These are phyloP conservation scores for Porites rus DNA, from an alignment of 92 coral and sea anemone species.

Conservation along the genomic window DNA sequence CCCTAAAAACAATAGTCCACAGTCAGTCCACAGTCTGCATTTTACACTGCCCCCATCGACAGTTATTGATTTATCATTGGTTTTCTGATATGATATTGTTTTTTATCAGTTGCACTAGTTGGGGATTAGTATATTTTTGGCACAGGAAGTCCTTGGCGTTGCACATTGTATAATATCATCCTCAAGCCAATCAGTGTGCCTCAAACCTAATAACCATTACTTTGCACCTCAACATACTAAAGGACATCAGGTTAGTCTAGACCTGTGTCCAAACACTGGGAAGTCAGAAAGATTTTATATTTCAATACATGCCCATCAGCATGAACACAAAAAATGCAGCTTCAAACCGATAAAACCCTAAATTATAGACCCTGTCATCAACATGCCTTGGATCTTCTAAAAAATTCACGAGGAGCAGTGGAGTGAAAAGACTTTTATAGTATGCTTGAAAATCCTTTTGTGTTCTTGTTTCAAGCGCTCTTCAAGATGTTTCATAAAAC, in stretches of 20 bases:
- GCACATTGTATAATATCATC: background rate
- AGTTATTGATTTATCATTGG: no score
- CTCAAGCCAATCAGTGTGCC: background rate
- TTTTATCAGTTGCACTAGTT: no score
- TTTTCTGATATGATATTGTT: no score
- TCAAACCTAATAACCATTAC: background rate
- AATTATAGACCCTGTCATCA: background rate
- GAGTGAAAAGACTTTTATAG: conserved; percentile 21
- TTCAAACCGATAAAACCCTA: background rate
- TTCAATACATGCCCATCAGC: background rate
- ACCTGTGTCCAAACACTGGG: background rate
- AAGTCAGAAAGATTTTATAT: background rate
- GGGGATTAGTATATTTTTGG: no score
- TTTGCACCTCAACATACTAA: background rate
- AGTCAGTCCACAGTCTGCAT: no score
- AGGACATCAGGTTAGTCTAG: background rate
- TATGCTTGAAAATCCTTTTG: background rate
- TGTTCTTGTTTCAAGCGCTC: background rate
- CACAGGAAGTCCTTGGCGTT: background rate
- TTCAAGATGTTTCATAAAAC: conserved; percentile 22
- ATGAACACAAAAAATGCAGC: background rate
- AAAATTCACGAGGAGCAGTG: conserved; percentile 16
- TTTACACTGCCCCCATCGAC: no score
- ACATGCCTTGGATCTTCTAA: background rate
- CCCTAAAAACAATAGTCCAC: no score